A percentile compares a stretch with the other conserved stretches of the same genome.
Conservation (phyloP, 2,113 vertebrate species). For the Psilopsiagon aurifrons region DNA sequence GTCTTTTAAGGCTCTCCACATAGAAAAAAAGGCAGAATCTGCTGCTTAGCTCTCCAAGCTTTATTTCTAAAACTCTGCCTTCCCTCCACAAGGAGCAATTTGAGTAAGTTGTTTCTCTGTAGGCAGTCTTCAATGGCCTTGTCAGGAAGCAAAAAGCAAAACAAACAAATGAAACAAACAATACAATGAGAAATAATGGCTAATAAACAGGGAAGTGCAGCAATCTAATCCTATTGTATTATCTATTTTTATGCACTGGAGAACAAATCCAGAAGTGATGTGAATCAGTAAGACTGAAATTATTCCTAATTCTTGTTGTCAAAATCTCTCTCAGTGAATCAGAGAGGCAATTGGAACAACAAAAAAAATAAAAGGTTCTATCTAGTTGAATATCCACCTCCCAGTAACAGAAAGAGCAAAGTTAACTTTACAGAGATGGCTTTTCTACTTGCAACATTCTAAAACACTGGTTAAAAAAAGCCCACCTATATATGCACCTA, state of each 20-base stretch:
- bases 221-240: slow-evolving; percentile 38
- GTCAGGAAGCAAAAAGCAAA: slow-evolving; percentile 45
- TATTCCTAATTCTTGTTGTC: background rate
- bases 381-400: background rate
- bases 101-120: slow-evolving; percentile 39
- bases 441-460: background rate
- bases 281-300: slow-evolving; percentile 15
- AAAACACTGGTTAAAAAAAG: background rate
- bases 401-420: background rate
- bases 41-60: background rate
- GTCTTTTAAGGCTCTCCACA: background rate
- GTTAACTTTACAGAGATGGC: background rate
- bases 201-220: slow-evolving; percentile 16
- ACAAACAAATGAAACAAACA: slow-evolving; percentile 28
- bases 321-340: background rate
- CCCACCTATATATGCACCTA: accelerated
- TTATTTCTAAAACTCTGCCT: slow-evolving; percentile 2
- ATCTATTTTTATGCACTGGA: background rate
- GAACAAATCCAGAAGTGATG: slow-evolving; percentile 1
- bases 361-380: background rate
- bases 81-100: slow-evolving; percentile 30
- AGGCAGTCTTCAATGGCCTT: slow-evolving; percentile 25
- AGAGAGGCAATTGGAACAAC: background rate
- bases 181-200: slow-evolving; percentile 25
- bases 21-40: background rate